These are phyloP conservation scores for Plumapathes pennacea DNA, from an alignment of 92 coral and sea anemone species.

Conservation along the genomic window DNA sequence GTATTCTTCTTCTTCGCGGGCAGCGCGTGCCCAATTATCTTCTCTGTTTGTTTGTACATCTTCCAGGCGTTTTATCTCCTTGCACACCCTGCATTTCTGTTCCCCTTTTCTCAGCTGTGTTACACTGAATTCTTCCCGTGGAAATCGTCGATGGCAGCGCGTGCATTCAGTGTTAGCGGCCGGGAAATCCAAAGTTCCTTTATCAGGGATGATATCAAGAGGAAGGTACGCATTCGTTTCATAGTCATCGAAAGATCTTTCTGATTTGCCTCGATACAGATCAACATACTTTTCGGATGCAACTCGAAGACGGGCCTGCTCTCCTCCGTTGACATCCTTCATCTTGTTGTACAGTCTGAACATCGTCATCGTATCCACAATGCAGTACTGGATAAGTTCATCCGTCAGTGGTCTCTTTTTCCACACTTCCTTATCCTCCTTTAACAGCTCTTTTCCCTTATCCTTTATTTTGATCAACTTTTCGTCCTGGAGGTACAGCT, in stretches of 20 bases:
- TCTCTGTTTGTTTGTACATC: slow-evolving; percentile 52
- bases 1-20: background rate
- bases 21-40: slow-evolving; percentile 44
- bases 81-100: slow-evolving; percentile 85
- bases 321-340: slow-evolving; percentile 51
- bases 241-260: slow-evolving; percentile 54
- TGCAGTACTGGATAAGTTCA: slow-evolving; percentile 56
- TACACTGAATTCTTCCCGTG: slow-evolving; percentile 59
- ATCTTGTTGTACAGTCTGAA: slow-evolving; percentile 67
- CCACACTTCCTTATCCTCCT: slow-evolving; percentile 20
- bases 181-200: slow-evolving; percentile 63
- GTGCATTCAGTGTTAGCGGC: slow-evolving; percentile 53
- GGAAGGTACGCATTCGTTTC: slow-evolving; percentile 74
- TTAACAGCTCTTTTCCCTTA: slow-evolving; percentile 35
- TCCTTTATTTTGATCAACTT: slow-evolving; percentile 44
- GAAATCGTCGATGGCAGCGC: slow-evolving; percentile 59
- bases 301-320: slow-evolving; percentile 54
- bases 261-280: slow-evolving; percentile 55
- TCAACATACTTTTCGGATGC: slow-evolving; percentile 74
- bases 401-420: slow-evolving; percentile 55
- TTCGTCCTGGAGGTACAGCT: slow-evolving; percentile 68
- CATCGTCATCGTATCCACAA: slow-evolving; percentile 63
- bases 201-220: slow-evolving; percentile 72
- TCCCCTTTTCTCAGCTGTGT: slow-evolving; percentile 60
- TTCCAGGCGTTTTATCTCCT: slow-evolving; percentile 62